Percentiles rank a stretch among this genome's conserved stretches.
These are phyloP conservation scores for Andricus grossulariae DNA, from an alignment of 1,140 invertebrate species.

Conservation along the genomic window DNA sequence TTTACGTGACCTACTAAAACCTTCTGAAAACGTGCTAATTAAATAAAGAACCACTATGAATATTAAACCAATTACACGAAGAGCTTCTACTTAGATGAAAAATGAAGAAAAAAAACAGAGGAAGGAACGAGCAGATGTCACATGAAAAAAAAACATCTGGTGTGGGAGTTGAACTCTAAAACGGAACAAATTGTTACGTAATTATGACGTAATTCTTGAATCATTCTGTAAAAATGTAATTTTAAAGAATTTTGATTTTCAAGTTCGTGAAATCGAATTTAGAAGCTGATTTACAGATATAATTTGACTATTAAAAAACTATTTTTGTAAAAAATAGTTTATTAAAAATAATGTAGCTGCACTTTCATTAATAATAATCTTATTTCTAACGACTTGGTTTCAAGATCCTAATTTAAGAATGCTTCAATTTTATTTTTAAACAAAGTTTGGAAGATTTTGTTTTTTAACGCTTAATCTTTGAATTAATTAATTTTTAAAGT, in stretches of 20 bases:
- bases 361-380: too few relatives aligned
- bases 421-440: too few relatives aligned
- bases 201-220: background rate
- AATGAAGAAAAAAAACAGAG: background rate
- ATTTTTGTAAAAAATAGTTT: too few relatives aligned
- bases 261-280: too few relatives aligned
- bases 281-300: too few relatives aligned
- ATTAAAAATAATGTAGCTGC: too few relatives aligned
- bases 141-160: background rate
- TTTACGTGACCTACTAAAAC: constrained; percentile 25
- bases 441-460: too few relatives aligned
- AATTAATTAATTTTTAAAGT: too few relatives aligned
- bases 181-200: background rate
- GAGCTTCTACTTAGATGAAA: constrained; percentile 11
- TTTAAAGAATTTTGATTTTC: background rate
- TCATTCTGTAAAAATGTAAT: background rate
- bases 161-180: background rate
- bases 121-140: background rate
- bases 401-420: too few relatives aligned
- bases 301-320: too few relatives aligned
- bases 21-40: constrained; percentile 10
- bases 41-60: constrained; percentile 15
- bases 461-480: too few relatives aligned
- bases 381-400: too few relatives aligned
- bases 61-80: constrained; percentile 21